Evolutionary conservation across 1,140 invertebrate genomes (phyloP).

Genomic region (Bombus fervidus): DNA sequence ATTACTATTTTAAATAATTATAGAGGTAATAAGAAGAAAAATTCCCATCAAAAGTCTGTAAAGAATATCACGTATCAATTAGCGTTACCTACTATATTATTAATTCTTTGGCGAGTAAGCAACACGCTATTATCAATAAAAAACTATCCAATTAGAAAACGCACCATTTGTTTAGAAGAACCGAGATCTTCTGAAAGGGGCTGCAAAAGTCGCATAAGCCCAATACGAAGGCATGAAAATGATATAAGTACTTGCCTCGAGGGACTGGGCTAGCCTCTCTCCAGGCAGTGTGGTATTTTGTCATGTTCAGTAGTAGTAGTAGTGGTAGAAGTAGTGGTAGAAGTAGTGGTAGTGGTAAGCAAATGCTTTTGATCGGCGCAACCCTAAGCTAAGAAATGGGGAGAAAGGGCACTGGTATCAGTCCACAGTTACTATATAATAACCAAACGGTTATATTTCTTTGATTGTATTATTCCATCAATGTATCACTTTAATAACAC

Average conservation of each 20-base stretch:
- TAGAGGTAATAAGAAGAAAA: slow-evolving; percentile 7
- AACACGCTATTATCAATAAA: slow-evolving; percentile 72
- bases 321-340: slow-evolving; percentile 79
- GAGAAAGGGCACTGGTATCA: slow-evolving; percentile 83
- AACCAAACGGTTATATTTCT: slow-evolving; percentile 64
- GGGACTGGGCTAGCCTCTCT: slow-evolving; percentile 82
- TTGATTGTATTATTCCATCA: slow-evolving; percentile 54
- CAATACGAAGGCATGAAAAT: slow-evolving; percentile 76
- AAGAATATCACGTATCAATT: slow-evolving; percentile 2
- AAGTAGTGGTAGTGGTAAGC: slow-evolving; percentile 82
- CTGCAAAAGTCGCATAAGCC: slow-evolving; percentile 78
- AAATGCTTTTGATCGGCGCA: slow-evolving; percentile 83
- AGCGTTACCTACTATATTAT: slow-evolving; percentile 18
- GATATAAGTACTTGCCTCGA: slow-evolving; percentile 83
- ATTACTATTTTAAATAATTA: neutral
- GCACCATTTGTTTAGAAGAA: slow-evolving; percentile 66
- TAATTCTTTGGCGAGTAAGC: slow-evolving; percentile 51
- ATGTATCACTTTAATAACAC: slow-evolving; percentile 57
- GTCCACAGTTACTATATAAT: slow-evolving; percentile 76
- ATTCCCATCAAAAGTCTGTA: neutral
- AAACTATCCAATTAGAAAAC: slow-evolving; percentile 62
- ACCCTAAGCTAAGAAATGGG: slow-evolving; percentile 83
- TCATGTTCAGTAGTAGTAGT: slow-evolving; percentile 83
- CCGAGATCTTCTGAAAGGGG: slow-evolving; percentile 69
- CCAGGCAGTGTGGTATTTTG: slow-evolving; percentile 83